Evolutionary conservation across 1,140 invertebrate genomes (phyloP).

Genomic region (Microplitis demolitor): DNA sequence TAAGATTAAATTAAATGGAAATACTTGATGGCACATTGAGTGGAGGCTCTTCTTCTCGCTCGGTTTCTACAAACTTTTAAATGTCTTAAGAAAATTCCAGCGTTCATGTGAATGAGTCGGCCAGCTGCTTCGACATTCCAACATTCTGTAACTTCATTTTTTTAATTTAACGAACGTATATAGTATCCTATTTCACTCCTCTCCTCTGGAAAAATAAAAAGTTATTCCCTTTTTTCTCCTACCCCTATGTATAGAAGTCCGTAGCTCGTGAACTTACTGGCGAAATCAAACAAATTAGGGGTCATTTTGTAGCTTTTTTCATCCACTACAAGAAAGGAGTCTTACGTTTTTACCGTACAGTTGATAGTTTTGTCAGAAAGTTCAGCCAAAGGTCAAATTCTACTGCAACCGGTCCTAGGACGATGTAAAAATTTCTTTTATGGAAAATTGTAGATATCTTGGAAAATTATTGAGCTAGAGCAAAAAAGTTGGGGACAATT

Average conservation of each 20-base stretch:
- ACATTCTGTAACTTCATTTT: constrained; percentile 50
- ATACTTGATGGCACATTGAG: constrained; percentile 1
- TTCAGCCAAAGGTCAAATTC: no score
- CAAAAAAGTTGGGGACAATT: neutral
- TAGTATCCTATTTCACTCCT: no score
- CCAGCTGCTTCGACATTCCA: constrained; percentile 56
- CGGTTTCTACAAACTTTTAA: neutral
- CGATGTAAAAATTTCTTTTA: no score
- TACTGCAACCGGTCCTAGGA: no score
- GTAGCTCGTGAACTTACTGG: neutral
- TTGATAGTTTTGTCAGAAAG: no score
- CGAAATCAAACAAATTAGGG: no score
- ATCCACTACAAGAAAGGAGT: neutral
- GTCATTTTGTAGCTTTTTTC: neutral
- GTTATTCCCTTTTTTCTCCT: no score
- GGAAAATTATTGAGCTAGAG: neutral
- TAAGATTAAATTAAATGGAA: constrained; percentile 10
- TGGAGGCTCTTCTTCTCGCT: neutral
- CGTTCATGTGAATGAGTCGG: constrained; percentile 56
- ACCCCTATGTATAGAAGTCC: neutral
- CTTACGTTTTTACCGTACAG: no score
- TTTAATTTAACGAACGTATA: constrained; percentile 31
- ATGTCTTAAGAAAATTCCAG: constrained; percentile 45
- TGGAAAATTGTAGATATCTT: no score
- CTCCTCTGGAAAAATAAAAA: no score